Evolutionary conservation across 1,140 invertebrate genomes (phyloP).

Genomic region (Nautilus pompilius): DNA sequence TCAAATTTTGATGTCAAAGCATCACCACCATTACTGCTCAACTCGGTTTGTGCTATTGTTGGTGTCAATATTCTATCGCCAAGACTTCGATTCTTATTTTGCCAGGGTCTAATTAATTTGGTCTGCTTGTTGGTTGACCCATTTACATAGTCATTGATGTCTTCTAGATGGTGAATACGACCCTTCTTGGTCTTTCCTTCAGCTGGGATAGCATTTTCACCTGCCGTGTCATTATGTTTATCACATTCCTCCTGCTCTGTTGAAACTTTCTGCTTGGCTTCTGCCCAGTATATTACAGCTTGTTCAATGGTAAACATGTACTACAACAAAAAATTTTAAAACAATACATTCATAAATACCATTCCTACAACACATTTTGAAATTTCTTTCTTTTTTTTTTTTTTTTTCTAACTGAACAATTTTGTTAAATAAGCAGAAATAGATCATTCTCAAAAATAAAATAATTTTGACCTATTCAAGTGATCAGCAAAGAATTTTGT

Average conservation of each 20-base stretch:
- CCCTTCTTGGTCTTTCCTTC: conserved; percentile 1
- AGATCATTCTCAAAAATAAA: too few relatives aligned
- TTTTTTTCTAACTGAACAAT: too few relatives aligned
- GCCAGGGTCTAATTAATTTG: conserved; percentile 2
- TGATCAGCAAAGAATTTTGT: too few relatives aligned
- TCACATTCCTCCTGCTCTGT: conserved; percentile 1
- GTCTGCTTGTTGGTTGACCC: conserved; percentile 4
- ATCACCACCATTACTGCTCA: not conserved
- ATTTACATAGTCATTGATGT: not conserved
- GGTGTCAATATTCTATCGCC: conserved; percentile 29
- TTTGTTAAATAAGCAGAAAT: too few relatives aligned
- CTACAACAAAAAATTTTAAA: conserved; percentile 23
- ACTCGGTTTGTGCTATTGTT: not conserved
- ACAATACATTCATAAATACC: too few relatives aligned
- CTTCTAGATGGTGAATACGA: not conserved
- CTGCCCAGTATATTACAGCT: conserved; percentile 33
- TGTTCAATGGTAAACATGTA: conserved; percentile 39
- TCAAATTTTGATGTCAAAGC: conserved; percentile 14
- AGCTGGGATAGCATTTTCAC: conserved; percentile 1
- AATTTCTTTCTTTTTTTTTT: too few relatives aligned
- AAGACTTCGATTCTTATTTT: conserved; percentile 16
- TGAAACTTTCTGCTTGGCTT: conserved; percentile 20
- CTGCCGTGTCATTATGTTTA: not conserved
- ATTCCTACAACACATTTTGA: too few relatives aligned
- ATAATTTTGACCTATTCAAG: too few relatives aligned